Base-by-base conservation (phyloP, 1,140 invertebrate species). In the Hylaeus volcanicus region DNA sequence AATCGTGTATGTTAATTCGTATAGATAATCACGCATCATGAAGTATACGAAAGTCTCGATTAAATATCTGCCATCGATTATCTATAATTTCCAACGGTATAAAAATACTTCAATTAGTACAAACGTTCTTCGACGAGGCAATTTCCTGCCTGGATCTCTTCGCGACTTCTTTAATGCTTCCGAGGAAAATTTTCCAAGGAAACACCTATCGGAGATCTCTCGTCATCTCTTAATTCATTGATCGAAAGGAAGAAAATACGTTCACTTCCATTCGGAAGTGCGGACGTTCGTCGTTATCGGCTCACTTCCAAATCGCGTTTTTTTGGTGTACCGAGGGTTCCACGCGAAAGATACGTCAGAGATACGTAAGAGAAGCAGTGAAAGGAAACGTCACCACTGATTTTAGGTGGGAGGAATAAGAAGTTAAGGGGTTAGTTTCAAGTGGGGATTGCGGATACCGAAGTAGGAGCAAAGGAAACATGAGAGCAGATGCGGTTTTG, bases 371-470 rank as follows among this genome's bases (percentile, higher is more conserved):
- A 53, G 51, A 86, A 60, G n/a, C 39, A 76, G 78, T 79, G 78
- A 79, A 84, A 75, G 84, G 71, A 77, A 73, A 83, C 78, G 81
- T 79, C 77, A 86, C 81, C 84, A 53, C 1, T 72, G 68, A 75
- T 48, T 75, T 66, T 41, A 72, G 48, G 70, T 71, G 70, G 61
- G 74, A 81, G 66, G 66, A 14, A 64, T 64, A 74, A 56, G 56
- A 69, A 66, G 60, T 45, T 61, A 69, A 12, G 26, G 65, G 60
- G n/a, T 66, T 37, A 11, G 61, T 53, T 73, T 61, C 11, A 26
- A 8, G 26, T 65, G 15, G 74, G 53, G 58, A 56, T 14, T 3
- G 4, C 37, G 8, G 3, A 53, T 56, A 39, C 45, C 2, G 9
- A 26, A 39, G 26, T 84, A 55, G 70, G 64, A 63, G 56, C 60